phyloP scores from a whole-genome alignment of 2,113 vertebrate species.

The Fukomys damarensis region DNA sequence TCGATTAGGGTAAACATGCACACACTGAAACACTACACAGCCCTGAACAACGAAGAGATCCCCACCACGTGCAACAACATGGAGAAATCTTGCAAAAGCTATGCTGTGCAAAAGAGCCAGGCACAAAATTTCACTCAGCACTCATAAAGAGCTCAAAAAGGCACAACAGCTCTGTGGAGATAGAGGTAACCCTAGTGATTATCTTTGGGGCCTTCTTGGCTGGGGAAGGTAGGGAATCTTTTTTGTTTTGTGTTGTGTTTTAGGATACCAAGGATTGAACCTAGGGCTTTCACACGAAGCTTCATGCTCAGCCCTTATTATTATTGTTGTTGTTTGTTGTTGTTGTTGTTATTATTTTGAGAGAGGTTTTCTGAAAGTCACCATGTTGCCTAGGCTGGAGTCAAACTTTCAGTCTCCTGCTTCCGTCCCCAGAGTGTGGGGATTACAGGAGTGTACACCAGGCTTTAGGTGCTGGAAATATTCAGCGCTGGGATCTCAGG shows the following conservation, averaged over 20 bases:
- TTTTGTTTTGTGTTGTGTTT: not conserved
- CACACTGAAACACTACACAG: not conserved
- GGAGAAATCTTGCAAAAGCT: no score
- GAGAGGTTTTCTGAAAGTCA: not conserved
- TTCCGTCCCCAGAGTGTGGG: not conserved
- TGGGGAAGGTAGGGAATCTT: not conserved
- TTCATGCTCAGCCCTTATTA: not conserved
- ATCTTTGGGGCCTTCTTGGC: no score
- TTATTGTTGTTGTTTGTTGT: no score
- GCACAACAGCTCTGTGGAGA: not conserved
- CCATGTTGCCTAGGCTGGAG: not conserved
- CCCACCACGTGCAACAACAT: accelerated
- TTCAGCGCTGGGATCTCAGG: not conserved
- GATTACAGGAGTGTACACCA: not conserved
- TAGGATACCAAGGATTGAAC: not conserved
- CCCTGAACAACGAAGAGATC: not conserved
- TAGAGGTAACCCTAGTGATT: no score
- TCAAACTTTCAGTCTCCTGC: not conserved
- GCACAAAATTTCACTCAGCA: not conserved
- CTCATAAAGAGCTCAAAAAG: not conserved
- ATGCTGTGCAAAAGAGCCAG: not conserved
- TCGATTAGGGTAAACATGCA: not conserved
- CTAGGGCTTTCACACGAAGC: not conserved
- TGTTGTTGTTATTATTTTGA: not conserved
- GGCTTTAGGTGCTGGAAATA: not conserved